Evolutionary conservation across 2,888 invertebrate genomes (phyloP).

Genomic region (Amphiduros pacificus): DNA sequence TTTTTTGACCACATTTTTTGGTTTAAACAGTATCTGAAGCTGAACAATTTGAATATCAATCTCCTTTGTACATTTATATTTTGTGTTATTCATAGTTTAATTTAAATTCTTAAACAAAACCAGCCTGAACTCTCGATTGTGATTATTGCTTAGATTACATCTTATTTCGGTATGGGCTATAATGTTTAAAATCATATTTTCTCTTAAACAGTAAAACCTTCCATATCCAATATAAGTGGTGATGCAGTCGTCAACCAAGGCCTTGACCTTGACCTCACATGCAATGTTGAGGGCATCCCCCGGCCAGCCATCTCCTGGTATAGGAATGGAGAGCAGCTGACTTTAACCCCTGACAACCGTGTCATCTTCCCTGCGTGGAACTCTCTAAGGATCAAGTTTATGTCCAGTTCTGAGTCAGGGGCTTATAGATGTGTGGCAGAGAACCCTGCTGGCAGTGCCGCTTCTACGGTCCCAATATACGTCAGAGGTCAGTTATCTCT

Average conservation of each 20-base stretch:
- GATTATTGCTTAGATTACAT: too few species aligned
- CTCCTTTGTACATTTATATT: too few species aligned
- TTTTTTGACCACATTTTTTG: too few species aligned
- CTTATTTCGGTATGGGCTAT: too few species aligned
- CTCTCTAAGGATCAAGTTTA: slow-evolving; percentile 24
- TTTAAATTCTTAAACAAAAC: too few species aligned
- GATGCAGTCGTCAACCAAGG: slow-evolving; percentile 37
- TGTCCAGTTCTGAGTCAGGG: slow-evolving; percentile 10
- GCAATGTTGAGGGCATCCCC: slow-evolving; percentile 41
- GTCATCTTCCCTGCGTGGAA: slow-evolving; percentile 33
- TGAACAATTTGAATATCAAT: too few species aligned
- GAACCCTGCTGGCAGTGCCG: slow-evolving; percentile 12
- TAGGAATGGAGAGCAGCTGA: slow-evolving; percentile 31
- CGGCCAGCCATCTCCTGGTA: slow-evolving; percentile 41
- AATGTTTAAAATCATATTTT: too few species aligned
- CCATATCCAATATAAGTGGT: slow-evolving; percentile 36
- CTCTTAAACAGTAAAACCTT: slow-evolving; percentile 44
- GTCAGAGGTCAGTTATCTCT: slow-evolving; percentile 12
- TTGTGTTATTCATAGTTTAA: too few species aligned
- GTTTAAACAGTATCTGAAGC: too few species aligned
- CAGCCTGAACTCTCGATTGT: too few species aligned
- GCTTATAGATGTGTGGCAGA: slow-evolving; percentile 19
- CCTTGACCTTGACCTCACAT: slow-evolving; percentile 37
- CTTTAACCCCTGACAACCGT: slow-evolving; percentile 38
- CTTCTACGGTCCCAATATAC: neutral